Evolutionary conservation across 2,797 vertebrate species (phyloP).

Genomic region (Kryptolebias ocellatus): DNA sequence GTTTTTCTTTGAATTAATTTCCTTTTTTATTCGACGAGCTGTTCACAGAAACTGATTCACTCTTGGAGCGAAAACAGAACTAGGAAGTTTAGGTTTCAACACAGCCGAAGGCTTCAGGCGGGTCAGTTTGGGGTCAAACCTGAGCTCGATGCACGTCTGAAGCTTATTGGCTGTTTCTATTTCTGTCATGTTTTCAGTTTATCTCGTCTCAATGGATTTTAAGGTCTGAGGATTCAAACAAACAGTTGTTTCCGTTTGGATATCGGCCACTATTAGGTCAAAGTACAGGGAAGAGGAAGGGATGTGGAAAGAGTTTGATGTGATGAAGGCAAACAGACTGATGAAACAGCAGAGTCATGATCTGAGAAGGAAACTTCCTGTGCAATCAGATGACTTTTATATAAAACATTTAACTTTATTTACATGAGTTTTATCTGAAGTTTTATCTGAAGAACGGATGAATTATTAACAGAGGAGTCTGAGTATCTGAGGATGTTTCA

Average conservation of each 20-base stretch:
- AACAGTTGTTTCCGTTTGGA: neutral
- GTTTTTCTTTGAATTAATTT: neutral
- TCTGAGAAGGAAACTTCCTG: slow-evolving; percentile 19
- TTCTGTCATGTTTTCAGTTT: neutral
- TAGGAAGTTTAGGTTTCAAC: slow-evolving; percentile 25
- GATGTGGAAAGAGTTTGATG: slow-evolving; percentile 10
- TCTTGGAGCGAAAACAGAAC: slow-evolving; percentile 27
- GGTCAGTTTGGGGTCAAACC: slow-evolving; percentile 12
- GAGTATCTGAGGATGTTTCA: too few species aligned
- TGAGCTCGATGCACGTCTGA: neutral
- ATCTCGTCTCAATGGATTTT: neutral
- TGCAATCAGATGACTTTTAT: neutral
- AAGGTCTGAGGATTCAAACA: neutral
- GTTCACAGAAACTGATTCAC: slow-evolving; percentile 4
- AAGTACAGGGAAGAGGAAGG: neutral
- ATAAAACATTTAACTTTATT: too few species aligned
- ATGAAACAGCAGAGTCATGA: slow-evolving; percentile 42
- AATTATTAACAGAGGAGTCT: too few species aligned
- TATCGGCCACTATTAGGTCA: slow-evolving; percentile 11
- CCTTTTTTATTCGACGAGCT: neutral
- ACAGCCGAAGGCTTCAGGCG: neutral
- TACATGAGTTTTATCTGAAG: too few species aligned
- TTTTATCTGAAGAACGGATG: too few species aligned
- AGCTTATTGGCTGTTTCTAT: neutral
- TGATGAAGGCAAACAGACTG: slow-evolving; percentile 42